Evolutionary conservation across 2,113 vertebrate genomes (phyloP), one percentile per base, ranked within the genome.

Genomic region (Leptobrachium leishanense): DNA sequence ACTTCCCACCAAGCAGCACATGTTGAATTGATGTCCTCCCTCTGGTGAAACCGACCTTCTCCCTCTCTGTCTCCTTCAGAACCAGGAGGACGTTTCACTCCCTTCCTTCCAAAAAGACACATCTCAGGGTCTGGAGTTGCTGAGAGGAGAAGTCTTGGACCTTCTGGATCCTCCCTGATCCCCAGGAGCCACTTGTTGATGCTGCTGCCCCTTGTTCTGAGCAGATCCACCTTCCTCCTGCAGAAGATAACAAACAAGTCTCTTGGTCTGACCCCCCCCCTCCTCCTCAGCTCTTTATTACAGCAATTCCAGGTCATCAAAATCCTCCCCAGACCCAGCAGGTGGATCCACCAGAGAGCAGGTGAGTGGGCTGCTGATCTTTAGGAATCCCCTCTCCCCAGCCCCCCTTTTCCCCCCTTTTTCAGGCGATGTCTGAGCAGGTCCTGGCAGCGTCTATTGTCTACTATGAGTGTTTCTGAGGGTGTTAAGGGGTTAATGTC

Each of bases 221-320:
- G 15, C 20, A 68, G 75, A 42, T 57, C 50, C 63, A 43, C 53
- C 41, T 69, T 44, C 12, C 7, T 46, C 46, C 75, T 42, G 31
- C 66, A 44, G 50, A 59, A 77, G 75, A 55, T 42, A 59, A 70
- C 68, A 70, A 70, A 75, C 74, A 75, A 53, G 75, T 10, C 46
- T 31, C 20, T 31, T 1, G 39, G 3, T 39, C 46, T 76, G 12
- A 42, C 44, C 53, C 74, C 10, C 3, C 43, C 39, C 40, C 20
- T 15, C 11, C 20, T 65, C 43, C 62, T 15, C 9, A 63, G 63
- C 65, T 68, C 50, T 55, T 64, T 31, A 10, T n/a, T 68, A 53
- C n/a, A 6, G 11, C n/a, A 9, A 66, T 42, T 65, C 74, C 74
- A 31, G 20, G 20, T 31, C 20, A 1, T 31, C 20, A 31, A 31